Conservation (phyloP, 2,888 invertebrate species). For the Tetropium fuscum region DNA sequence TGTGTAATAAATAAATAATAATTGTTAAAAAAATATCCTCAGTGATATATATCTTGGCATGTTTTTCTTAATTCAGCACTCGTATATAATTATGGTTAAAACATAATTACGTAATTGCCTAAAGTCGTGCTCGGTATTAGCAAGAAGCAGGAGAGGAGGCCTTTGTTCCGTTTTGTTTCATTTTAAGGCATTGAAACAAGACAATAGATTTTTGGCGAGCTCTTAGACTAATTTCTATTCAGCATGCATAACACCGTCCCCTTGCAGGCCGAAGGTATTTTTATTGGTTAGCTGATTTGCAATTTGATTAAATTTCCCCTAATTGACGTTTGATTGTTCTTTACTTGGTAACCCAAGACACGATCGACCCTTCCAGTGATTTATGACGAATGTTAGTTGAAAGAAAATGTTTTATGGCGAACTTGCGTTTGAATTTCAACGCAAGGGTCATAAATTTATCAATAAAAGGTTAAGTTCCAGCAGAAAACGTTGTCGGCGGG, state of each 20-base stretch:
- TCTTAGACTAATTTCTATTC: conserved; percentile 35
- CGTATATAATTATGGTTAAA: no score
- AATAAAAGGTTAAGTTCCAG: conserved; percentile 13
- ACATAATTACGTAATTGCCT: no score
- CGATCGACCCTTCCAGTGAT: conserved; percentile 18
- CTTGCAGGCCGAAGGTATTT: conserved; percentile 40
- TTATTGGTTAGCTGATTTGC: conserved; percentile 45
- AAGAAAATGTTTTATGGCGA: conserved; percentile 17
- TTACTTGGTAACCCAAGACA: conserved; percentile 19
- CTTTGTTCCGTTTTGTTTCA: no score
- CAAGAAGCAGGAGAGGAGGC: no score
- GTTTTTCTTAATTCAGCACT: no score
- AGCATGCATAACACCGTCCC: conserved; percentile 40
- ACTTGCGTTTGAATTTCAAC: conserved; percentile 13
- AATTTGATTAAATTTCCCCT: conserved; percentile 45
- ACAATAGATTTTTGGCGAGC: conserved; percentile 18
- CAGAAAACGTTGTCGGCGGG: conserved; percentile 30
- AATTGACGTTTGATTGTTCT: conserved; percentile 45
- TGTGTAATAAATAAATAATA: no score
- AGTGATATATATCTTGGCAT: no score
- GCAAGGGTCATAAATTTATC: conserved; percentile 23
- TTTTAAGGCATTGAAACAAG: conserved; percentile 1
- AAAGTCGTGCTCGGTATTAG: no score
- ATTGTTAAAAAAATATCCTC: no score
- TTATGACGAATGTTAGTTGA: conserved; percentile 21